Percentiles rank a stretch among this genome's conserved stretches.
phyloP scores from a whole-genome alignment of 1,140 invertebrate species.

The Caerostris darwini region DNA sequence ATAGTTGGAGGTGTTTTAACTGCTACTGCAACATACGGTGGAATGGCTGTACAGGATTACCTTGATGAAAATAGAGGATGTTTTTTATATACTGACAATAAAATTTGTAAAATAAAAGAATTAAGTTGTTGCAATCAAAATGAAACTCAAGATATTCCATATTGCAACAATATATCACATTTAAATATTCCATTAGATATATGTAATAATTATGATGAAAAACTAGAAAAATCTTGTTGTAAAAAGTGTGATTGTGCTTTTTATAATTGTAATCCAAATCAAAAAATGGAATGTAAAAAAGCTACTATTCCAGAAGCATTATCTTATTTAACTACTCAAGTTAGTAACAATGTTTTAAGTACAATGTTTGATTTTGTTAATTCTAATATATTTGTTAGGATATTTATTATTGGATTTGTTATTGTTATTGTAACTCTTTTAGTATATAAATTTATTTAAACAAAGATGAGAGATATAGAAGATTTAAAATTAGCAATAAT shows the following conservation, averaged over 20 bases:
- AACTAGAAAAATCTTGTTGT: not conserved
- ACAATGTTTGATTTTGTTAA: not conserved
- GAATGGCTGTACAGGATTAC: not conserved
- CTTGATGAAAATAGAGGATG: constrained; percentile 10
- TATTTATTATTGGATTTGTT: not conserved
- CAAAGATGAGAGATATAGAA: constrained; percentile 29
- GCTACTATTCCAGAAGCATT: constrained; percentile 7
- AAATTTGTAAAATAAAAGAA: constrained; percentile 28
- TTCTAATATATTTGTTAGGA: not conserved
- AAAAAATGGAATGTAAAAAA: constrained; percentile 9
- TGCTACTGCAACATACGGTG: not conserved
- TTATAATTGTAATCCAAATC: constrained; percentile 36
- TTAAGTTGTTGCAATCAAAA: constrained; percentile 42
- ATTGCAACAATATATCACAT: not conserved
- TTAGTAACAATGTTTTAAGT: no score
- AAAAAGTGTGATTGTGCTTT: constrained; percentile 9
- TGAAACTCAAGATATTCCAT: not conserved
- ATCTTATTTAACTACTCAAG: not conserved
- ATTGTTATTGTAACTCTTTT: not conserved
- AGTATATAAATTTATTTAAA: not conserved
- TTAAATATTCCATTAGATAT: not conserved
- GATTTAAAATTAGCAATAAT: not conserved
- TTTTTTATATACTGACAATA: constrained; percentile 23
- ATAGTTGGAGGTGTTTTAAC: not conserved
- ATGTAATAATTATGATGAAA: not conserved